phyloP scores from a whole-genome alignment of 2,797 vertebrate genomes.

The Sphenodon punctatus region DNA sequence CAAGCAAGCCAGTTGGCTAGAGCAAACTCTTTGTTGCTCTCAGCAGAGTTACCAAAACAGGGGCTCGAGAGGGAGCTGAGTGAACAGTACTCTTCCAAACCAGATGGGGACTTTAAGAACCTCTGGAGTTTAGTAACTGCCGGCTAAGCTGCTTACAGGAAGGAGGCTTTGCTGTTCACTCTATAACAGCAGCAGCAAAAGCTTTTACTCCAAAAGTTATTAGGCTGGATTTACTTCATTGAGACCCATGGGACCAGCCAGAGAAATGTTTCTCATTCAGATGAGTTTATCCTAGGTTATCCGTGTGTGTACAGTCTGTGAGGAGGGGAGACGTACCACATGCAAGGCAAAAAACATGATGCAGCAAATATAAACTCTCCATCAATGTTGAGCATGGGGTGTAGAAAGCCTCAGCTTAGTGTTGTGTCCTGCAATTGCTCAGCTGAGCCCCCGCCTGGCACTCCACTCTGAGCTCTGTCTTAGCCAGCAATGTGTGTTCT shows the following conservation, averaged over 20 bases:
- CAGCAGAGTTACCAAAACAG: neutral
- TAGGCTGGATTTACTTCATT: neutral
- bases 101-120: neutral
- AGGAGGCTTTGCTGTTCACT: neutral
- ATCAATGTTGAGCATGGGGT: neutral
- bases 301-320: neutral
- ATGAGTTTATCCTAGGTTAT: neutral
- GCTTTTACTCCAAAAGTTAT: neutral
- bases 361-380: neutral
- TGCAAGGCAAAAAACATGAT: neutral
- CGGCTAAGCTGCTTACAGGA: neutral
- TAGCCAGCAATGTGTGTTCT: neutral
- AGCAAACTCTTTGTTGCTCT: neutral
- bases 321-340: neutral
- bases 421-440: neutral
- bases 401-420: too few relatives aligned
- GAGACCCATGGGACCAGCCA: neutral
- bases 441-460: neutral
- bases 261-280: neutral
- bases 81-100: neutral
- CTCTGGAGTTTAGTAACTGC: neutral
- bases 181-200: neutral
- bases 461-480: neutral
- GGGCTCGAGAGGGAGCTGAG: neutral
- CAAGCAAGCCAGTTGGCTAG: neutral